Evolutionary conservation across 2,797 vertebrate species (phyloP), one percentile per base, ranked within the genome.

Genomic region (Acanthurus leucopareius): DNA sequence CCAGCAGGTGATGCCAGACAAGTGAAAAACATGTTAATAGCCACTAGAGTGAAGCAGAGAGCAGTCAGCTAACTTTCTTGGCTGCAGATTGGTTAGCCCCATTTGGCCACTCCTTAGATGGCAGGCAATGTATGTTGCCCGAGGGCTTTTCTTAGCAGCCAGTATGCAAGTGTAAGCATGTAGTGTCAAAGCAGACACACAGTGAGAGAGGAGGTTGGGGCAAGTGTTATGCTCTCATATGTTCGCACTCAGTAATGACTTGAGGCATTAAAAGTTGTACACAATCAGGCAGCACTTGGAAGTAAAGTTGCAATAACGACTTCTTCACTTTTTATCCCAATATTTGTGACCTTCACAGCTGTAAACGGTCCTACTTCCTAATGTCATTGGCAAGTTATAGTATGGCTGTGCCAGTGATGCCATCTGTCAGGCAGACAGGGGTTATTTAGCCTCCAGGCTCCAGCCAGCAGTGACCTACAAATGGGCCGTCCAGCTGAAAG

Each of bases 101-200:
- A 53, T 87, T 77, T 56, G 61, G 17, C 83, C 83, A 63, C 81
- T 89, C 91, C 92, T 86, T 91, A 94, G 75, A 94, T 84, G 89
- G 89, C 45, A 78, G 75, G 70, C 57, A 61, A 70, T 40, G 56
- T 57, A 48, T 71, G 73, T 68, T 3, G 11, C 57, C 79, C 20
- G 14, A 2, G 65, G 82, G 86, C 89, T 94, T 93, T 93, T 93
- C 86, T 93, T 93, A 93, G 91, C 85, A 74, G 75, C 77, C 83
- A 70, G 64, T 83, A 85, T 89, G 86, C 84, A 85, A 87, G 87
- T 82, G 84, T 90, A 88, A 91, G 86, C 83, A 92, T 83, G 75
- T 86, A 54, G 69, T 80, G 86, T 88, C 64, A 67, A 60, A 75
- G 70, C 83, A 32, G 3, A 32, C 28, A 32, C 28, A 32, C 49